These are phyloP conservation scores for Coregonus suidteri DNA, from an alignment of 2,797 vertebrate species.

Conservation along the genomic window DNA sequence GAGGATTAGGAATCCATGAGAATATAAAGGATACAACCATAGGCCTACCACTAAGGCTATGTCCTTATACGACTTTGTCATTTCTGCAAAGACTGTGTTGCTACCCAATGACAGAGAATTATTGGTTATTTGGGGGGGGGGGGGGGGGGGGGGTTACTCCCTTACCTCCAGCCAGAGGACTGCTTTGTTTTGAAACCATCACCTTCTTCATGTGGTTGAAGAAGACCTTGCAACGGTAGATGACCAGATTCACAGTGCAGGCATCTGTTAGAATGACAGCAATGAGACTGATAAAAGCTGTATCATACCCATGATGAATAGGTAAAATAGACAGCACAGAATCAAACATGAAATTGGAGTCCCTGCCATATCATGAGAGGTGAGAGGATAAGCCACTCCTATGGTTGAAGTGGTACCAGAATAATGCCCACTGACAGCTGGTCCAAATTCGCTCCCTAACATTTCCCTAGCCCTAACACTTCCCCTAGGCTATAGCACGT, in stretches of 20 bases:
- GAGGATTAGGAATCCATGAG: conserved; percentile 11
- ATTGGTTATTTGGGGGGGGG: not conserved
- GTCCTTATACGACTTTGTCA: not conserved
- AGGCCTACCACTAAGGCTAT: not conserved
- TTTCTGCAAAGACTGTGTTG: not conserved
- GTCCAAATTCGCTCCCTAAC: not conserved
- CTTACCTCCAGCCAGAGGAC: conserved; percentile 40
- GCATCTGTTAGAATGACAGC: conserved; percentile 56
- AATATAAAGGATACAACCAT: not conserved
- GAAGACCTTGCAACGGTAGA: conserved; percentile 76
- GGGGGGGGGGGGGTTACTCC: no score
- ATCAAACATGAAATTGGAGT: not conserved
- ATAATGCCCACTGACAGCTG: not conserved
- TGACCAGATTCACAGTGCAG: conserved; percentile 66
- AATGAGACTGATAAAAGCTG: not conserved
- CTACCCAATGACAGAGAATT: not conserved
- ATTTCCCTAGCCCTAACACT: no score
- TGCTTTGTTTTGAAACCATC: conserved; percentile 47
- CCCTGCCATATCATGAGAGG: not conserved
- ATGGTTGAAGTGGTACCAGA: not conserved
- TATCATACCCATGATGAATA: not conserved
- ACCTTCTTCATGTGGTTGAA: conserved; percentile 66
- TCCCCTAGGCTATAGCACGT: no score
- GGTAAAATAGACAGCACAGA: not conserved
- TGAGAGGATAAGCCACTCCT: not conserved